These are phyloP conservation scores for Rostratula benghalensis DNA, from an alignment of 2,113 vertebrate genomes.

Conservation along the genomic window DNA sequence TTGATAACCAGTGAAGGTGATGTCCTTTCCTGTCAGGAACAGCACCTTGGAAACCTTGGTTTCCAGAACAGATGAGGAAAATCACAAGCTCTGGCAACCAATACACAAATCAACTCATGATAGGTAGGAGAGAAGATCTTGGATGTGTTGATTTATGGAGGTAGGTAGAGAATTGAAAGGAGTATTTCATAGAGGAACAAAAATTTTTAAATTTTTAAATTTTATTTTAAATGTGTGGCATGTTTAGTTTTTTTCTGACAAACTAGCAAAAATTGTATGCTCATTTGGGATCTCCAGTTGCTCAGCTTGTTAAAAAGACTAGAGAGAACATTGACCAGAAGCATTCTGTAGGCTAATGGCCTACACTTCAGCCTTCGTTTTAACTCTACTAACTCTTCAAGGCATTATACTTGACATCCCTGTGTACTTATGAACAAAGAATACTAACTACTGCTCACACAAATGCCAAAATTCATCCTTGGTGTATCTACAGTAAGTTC, in stretches of 20 bases:
- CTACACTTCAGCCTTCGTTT: background rate
- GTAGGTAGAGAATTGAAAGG: background rate
- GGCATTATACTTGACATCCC: background rate
- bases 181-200: background rate
- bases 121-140: constrained; percentile 2
- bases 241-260: background rate
- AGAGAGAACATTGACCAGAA: background rate
- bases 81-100: background rate
- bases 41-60: background rate
- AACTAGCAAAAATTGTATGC: background rate
- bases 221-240: background rate
- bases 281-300: background rate
- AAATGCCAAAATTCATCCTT: background rate
- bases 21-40: background rate
- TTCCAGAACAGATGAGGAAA: constrained; percentile 1
- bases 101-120: background rate
- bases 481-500: background rate
- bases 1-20: background rate
- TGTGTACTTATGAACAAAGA: background rate
- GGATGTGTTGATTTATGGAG: background rate
- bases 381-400: background rate
- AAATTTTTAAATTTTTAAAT: background rate
- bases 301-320: background rate
- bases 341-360: background rate
- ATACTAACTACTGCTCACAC: background rate